phyloP scores from a whole-genome alignment of 35 echinoderm and acorn worm species.

The Lytechinus variegatus region DNA sequence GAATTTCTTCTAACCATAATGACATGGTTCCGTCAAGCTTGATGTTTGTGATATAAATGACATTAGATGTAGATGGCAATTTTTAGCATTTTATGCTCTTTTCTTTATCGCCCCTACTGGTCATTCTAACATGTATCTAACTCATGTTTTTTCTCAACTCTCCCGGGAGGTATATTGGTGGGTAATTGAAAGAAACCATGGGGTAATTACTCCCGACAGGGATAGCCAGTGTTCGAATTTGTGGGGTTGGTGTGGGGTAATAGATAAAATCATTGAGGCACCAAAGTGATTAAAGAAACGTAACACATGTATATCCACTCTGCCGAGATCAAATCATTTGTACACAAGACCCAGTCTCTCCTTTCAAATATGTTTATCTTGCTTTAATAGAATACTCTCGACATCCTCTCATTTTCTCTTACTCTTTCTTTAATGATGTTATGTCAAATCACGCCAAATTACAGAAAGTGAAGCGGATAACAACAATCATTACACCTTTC shows the following conservation, averaged over 20 bases:
- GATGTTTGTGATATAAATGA: neutral
- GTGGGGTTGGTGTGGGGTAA: neutral
- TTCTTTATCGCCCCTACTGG: neutral
- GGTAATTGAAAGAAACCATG: conserved; percentile 26
- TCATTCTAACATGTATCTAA: neutral
- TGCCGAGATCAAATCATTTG: neutral
- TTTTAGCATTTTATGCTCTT: neutral
- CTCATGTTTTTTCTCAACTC: neutral
- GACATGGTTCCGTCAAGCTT: neutral
- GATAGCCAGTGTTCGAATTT: neutral
- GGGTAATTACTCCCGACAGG: conserved; percentile 21
- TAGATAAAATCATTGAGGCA: neutral
- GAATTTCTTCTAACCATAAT: neutral
- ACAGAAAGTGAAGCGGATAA: no score
- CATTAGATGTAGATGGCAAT: neutral
- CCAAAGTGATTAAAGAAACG: neutral
- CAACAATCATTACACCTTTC: no score
- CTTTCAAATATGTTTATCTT: neutral
- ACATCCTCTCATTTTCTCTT: no score
- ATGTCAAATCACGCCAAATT: no score
- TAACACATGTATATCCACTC: neutral
- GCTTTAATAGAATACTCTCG: neutral
- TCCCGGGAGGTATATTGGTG: neutral
- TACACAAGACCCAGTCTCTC: neutral
- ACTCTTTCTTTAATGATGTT: no score